These are phyloP conservation scores for Poicephalus gulielmi DNA, from an alignment of 2,113 vertebrate genomes.

Conservation along the genomic window DNA sequence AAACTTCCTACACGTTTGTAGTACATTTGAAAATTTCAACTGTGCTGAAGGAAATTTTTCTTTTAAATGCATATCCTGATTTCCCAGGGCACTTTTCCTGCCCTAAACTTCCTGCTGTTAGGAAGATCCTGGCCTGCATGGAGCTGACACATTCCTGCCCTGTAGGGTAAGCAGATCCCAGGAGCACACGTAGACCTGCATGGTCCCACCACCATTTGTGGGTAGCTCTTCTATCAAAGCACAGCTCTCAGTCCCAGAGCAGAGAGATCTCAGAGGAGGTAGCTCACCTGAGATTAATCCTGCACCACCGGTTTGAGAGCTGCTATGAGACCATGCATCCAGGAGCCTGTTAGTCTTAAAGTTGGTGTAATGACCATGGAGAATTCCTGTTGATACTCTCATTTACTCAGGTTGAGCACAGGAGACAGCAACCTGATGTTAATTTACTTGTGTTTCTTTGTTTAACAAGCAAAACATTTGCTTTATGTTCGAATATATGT, in stretches of 20 bases:
- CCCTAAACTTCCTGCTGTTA: neutral
- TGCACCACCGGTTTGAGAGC: neutral
- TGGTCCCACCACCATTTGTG: rapidly evolving
- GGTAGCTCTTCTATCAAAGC: neutral
- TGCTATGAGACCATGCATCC: rapidly evolving
- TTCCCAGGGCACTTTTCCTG: neutral
- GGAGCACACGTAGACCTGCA: neutral
- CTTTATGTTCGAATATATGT: neutral
- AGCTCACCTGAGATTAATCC: neutral
- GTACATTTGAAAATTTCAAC: neutral
- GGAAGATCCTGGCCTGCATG: neutral
- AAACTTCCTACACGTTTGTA: neutral
- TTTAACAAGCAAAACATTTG: neutral
- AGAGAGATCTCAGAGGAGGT: neutral
- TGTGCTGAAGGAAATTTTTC: neutral
- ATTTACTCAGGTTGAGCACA: neutral
- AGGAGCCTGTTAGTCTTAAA: neutral
- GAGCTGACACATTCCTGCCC: neutral
- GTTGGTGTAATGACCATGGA: rapidly evolving
- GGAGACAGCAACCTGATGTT: neutral
- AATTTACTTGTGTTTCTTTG: conserved; percentile 17
- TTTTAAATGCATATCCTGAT: neutral
- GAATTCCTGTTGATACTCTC: neutral
- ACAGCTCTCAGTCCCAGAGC: neutral
- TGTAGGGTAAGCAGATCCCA: neutral